Evolutionary conservation across 2,888 invertebrate genomes (phyloP).

Genomic region (Dascillus cervinus): DNA sequence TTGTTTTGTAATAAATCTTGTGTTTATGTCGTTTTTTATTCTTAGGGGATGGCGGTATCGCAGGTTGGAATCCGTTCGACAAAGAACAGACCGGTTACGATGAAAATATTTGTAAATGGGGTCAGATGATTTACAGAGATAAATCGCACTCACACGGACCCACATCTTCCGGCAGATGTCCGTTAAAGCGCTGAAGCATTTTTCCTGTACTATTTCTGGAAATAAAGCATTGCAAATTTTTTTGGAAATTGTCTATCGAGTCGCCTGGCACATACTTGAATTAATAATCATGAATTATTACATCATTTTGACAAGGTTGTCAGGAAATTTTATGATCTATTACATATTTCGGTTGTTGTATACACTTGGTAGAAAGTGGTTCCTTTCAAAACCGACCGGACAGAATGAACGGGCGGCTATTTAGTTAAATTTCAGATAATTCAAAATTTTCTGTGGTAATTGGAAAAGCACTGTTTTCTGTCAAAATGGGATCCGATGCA

Average conservation of each 20-base stretch:
- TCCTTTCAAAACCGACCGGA: too few species aligned
- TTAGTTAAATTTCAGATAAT: background rate
- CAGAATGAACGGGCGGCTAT: background rate
- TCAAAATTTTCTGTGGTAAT: conserved; percentile 1
- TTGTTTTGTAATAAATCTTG: background rate
- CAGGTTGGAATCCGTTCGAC: conserved; percentile 29
- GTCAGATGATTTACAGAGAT: conserved; percentile 27
- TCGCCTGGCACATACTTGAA: too few species aligned
- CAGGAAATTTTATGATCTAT: conserved; percentile 32
- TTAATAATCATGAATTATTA: conserved; percentile 28
- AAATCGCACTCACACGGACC: conserved; percentile 24
- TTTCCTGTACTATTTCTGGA: conserved; percentile 1
- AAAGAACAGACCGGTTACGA: conserved; percentile 20
- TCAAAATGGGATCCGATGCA: conserved; percentile 31
- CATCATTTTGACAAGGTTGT: conserved; percentile 28
- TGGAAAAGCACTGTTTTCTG: background rate
- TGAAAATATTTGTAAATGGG: conserved; percentile 24
- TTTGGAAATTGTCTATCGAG: too few species aligned
- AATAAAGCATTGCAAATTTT: conserved; percentile 8
- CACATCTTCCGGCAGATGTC: too few species aligned
- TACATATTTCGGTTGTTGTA: conserved; percentile 19
- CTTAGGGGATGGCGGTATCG: conserved; percentile 17
- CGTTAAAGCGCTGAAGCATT: background rate
- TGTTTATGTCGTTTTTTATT: conserved; percentile 6
- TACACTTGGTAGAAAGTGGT: conserved; percentile 2